These are phyloP conservation scores for Sciaenops ocellatus DNA, from an alignment of 2,797 vertebrate genomes.

Conservation along the genomic window DNA sequence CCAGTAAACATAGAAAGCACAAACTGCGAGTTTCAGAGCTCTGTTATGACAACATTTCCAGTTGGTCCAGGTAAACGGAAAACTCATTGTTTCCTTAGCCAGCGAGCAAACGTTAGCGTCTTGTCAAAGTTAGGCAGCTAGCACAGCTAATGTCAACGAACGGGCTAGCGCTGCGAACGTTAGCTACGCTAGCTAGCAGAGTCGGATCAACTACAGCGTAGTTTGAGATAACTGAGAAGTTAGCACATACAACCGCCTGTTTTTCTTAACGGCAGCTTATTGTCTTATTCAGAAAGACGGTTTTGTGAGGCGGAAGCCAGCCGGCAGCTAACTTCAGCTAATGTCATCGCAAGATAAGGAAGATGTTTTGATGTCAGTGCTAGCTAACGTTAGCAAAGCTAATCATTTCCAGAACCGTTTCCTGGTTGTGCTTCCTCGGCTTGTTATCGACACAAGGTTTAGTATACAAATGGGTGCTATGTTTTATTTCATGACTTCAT, in stretches of 20 bases:
- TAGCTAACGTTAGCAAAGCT: constrained; percentile 66
- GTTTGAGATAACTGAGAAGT: constrained; percentile 31
- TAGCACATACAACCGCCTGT: accelerated
- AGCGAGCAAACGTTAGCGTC: constrained; percentile 23
- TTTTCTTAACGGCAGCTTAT: background rate
- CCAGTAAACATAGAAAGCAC: constrained; percentile 49
- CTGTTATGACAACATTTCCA: constrained; percentile 77
- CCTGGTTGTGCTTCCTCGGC: constrained; percentile 69
- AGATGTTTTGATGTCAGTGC: constrained; percentile 63
- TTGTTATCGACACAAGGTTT: constrained; percentile 15
- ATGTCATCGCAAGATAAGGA: constrained; percentile 29
- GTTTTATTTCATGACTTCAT: background rate
- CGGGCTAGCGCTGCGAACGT: constrained; percentile 55
- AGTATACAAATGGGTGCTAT: background rate
- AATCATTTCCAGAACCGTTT: constrained; percentile 65
- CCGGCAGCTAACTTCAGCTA: constrained; percentile 12
- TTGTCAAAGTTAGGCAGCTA: constrained; percentile 49
- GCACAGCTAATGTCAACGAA: constrained; percentile 74
- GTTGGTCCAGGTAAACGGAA: constrained; percentile 73
- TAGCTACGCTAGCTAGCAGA: constrained; percentile 59
- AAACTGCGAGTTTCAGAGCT: constrained; percentile 54
- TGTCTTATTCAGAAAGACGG: background rate
- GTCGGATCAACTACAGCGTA: constrained; percentile 39
- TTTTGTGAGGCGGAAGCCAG: background rate
- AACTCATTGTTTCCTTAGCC: background rate